Percentiles rank a stretch among this genome's conserved stretches.
Evolutionary conservation across 2,888 invertebrate genomes (phyloP).

Genomic region (Agriopis leucophaearia): DNA sequence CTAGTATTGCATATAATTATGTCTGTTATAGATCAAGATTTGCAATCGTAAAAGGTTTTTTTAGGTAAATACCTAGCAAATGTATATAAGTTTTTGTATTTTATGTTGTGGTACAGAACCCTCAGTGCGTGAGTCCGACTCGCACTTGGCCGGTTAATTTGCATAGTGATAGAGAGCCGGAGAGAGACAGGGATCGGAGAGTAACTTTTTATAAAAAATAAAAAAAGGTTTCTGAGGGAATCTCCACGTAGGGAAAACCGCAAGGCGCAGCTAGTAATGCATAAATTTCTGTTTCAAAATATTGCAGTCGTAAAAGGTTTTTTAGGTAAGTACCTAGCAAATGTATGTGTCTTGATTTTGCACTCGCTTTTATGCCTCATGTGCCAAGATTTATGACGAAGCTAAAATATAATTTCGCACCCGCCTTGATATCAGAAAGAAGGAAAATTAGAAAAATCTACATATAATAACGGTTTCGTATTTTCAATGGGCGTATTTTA

Average conservation of each 20-base stretch:
- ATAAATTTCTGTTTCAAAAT: background rate
- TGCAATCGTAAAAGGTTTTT: background rate
- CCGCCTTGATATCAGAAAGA: constrained; percentile 60
- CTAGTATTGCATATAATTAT: no score
- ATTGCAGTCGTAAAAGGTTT: background rate
- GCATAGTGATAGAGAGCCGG: no score
- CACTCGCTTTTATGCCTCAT: constrained; percentile 41
- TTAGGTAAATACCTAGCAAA: background rate
- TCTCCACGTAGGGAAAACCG: no score
- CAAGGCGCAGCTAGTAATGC: no score
- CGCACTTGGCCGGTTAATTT: no score
- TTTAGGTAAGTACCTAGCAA: background rate
- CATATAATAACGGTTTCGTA: constrained; percentile 68
- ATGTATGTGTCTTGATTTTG: constrained; percentile 14
- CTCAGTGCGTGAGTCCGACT: no score
- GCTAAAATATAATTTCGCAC: constrained; percentile 82
- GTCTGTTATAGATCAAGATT: no score
- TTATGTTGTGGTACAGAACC: no score
- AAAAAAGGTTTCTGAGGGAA: no score
- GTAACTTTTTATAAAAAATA: no score
- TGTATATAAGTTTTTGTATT: background rate
- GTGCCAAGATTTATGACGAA: constrained; percentile 75
- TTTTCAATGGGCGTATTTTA: constrained; percentile 67
- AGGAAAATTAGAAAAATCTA: constrained; percentile 79
- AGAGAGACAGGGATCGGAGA: no score